Conservation (phyloP, 2,888 invertebrate genomes). For the Salpingus planirostris region DNA sequence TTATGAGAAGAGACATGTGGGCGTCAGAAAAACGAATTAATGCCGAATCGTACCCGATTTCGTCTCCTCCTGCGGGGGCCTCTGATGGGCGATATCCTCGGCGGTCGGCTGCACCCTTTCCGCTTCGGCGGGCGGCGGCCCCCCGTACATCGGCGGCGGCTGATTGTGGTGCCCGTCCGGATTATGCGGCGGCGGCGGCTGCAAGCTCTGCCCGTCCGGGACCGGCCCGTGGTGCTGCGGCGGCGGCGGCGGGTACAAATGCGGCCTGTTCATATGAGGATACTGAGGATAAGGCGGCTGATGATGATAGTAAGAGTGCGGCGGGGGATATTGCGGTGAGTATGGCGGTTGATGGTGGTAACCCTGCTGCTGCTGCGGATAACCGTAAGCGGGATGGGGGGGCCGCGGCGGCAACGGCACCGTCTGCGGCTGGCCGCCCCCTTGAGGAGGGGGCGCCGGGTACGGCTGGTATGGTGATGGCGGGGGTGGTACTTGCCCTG, state of each 20-base stretch:
- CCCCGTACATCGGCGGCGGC: slow-evolving; percentile 12
- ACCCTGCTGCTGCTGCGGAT: slow-evolving; percentile 21
- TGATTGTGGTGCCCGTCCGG: slow-evolving; percentile 25
- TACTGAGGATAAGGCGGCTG: slow-evolving; percentile 49
- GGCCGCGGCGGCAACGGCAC: slow-evolving; percentile 48
- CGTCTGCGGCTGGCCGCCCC: slow-evolving; percentile 43
- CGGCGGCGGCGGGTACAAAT: slow-evolving; percentile 42
- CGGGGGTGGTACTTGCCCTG: slow-evolving; percentile 36
- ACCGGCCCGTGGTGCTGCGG: slow-evolving; percentile 30
- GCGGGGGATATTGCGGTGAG: slow-evolving; percentile 38
- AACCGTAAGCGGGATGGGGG: slow-evolving; percentile 44
- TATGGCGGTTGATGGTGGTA: slow-evolving; percentile 41
- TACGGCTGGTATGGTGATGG: slow-evolving; percentile 40
- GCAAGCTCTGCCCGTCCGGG: slow-evolving; percentile 38
- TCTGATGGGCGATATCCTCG: slow-evolving; percentile 11
- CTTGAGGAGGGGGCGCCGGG: too few relatives aligned
- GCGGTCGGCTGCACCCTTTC: slow-evolving; percentile 17
- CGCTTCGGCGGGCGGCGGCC: slow-evolving; percentile 21
- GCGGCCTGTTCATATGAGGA: slow-evolving; percentile 45
- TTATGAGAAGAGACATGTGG: too few relatives aligned
- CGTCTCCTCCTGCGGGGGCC: slow-evolving; percentile 5
- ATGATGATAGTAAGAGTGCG: slow-evolving; percentile 46
- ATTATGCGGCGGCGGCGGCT: slow-evolving; percentile 22
- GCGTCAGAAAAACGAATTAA: too few relatives aligned
- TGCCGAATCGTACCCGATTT: too few relatives aligned